phyloP scores from a whole-genome alignment of 1,140 invertebrate species.

The Neelides sp. region DNA sequence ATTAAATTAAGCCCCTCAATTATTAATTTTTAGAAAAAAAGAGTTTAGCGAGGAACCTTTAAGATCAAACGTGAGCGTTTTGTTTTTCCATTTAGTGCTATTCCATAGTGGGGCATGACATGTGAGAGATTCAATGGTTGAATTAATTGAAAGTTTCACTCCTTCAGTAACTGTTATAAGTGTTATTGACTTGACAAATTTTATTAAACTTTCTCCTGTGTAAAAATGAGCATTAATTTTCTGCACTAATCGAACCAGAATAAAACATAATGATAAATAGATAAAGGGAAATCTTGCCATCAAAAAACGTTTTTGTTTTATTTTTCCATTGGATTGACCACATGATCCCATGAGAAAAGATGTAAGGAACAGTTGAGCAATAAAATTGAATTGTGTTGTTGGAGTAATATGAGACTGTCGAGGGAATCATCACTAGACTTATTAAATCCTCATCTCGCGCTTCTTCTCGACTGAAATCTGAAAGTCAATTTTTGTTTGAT shows the following conservation, averaged over 20 bases:
- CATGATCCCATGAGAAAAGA: constrained; percentile 13
- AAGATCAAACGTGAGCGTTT: constrained; percentile 1
- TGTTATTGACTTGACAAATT: not conserved
- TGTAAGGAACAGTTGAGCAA: constrained; percentile 7
- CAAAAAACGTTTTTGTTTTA: not conserved
- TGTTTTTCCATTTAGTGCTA: constrained; percentile 19
- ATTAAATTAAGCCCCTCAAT: not conserved
- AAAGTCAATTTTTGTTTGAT: not conserved
- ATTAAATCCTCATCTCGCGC: constrained; percentile 1
- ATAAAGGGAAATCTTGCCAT: not conserved
- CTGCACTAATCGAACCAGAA: not conserved
- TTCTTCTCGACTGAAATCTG: not conserved
- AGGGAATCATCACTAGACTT: constrained; percentile 9
- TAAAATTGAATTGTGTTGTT: constrained; percentile 3
- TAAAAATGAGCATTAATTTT: not conserved
- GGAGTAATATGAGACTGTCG: constrained; percentile 1
- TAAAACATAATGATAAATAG: not conserved
- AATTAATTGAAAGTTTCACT: constrained; percentile 1
- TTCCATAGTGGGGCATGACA: constrained; percentile 26
- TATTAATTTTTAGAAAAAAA: not conserved
- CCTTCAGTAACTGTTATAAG: not conserved
- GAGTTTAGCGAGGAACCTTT: not conserved
- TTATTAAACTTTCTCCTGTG: not conserved
- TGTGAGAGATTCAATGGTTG: not conserved
- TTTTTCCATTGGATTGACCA: constrained; percentile 15